Conservation (phyloP, 2,113 vertebrate genomes). For the Oreocharis arfaki region DNA sequence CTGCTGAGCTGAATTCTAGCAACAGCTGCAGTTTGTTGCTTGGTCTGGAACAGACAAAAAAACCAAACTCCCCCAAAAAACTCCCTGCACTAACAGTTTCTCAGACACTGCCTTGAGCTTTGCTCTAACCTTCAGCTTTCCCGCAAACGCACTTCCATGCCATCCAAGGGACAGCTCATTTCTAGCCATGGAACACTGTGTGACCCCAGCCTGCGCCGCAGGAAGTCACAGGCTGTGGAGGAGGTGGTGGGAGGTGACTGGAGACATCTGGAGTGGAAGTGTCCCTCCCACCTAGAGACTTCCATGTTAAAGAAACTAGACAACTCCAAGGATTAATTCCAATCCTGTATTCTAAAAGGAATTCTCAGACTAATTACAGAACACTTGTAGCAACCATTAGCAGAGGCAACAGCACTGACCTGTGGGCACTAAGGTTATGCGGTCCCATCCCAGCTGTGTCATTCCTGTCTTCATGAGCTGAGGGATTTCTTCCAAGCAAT, state of each 20-base stretch:
- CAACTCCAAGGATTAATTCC: neutral
- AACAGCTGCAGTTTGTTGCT: neutral
- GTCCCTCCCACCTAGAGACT: neutral
- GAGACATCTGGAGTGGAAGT: neutral
- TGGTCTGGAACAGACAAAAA: neutral
- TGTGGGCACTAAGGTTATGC: neutral
- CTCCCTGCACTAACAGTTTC: neutral
- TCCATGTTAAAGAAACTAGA: neutral
- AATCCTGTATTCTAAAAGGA: neutral
- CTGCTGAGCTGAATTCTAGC: accelerated
- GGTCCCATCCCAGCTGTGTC: neutral
- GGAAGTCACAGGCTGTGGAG: neutral
- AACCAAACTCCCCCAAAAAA: accelerated
- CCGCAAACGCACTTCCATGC: neutral
- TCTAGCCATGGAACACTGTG: neutral
- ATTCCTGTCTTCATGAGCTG: neutral
- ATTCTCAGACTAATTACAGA: neutral
- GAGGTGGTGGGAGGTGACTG: neutral
- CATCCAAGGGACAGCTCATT: neutral
- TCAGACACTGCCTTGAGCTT: neutral
- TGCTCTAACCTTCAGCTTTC: neutral
- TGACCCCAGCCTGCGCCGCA: accelerated
- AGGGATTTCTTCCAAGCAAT: neutral
- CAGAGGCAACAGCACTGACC: neutral
- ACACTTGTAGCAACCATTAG: neutral